phyloP scores from a whole-genome alignment of 2,113 vertebrate genomes.

The Tachysurus vachellii region DNA sequence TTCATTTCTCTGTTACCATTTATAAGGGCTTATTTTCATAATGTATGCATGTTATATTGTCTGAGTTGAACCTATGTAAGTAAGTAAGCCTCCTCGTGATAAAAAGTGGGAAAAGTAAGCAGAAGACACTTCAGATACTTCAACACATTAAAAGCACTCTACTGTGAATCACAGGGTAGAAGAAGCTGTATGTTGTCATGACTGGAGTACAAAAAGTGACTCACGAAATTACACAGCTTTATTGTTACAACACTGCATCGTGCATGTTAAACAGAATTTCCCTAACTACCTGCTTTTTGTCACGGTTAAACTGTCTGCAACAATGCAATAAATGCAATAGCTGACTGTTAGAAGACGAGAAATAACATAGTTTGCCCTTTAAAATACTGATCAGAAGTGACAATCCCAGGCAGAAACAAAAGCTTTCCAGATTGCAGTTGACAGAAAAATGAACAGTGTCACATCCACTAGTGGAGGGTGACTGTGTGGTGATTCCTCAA shows the following conservation, averaged over 20 bases:
- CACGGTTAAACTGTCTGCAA: not conserved
- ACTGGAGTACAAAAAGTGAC: conserved; percentile 31
- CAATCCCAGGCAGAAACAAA: conserved; percentile 54
- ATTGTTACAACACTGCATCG: not conserved
- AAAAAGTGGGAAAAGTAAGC: conserved; percentile 21
- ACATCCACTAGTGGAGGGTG: conserved; percentile 51
- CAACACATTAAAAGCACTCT: conserved; percentile 23
- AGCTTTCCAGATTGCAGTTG: conserved; percentile 54
- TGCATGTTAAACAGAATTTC: conserved; percentile 16
- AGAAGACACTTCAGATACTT: conserved; percentile 15
- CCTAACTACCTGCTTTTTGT: conserved; percentile 13
- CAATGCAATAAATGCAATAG: conserved; percentile 23
- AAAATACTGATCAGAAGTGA: conserved; percentile 47
- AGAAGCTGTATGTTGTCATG: conserved; percentile 33
- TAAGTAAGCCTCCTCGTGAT: conserved; percentile 31
- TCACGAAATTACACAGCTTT: conserved; percentile 22
- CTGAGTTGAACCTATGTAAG: conserved; percentile 36
- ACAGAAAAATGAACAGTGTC: conserved; percentile 63
- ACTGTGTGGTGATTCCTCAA: conserved; percentile 58
- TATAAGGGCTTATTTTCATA: not conserved
- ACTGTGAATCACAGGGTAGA: conserved; percentile 32
- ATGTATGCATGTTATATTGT: not conserved
- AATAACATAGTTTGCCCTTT: conserved; percentile 18
- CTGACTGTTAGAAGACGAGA: not conserved
- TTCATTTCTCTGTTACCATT: conserved; percentile 28